Evolutionary conservation across 2,888 invertebrate species (phyloP), one percentile per base, ranked within the genome.

Genomic region (Amphipoea lucens): DNA sequence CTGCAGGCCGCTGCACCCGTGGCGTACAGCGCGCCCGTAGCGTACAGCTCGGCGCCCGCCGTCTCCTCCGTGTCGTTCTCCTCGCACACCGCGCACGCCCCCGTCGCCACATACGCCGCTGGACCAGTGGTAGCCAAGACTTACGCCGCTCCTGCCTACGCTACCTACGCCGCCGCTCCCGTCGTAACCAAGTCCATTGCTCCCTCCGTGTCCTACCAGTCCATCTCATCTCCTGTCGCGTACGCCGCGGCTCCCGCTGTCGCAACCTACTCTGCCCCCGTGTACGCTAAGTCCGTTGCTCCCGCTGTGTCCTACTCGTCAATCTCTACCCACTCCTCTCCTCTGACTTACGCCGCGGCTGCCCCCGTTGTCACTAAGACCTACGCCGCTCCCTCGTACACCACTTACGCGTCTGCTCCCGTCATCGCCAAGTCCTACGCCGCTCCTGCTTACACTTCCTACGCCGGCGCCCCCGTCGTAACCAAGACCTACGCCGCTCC

Each of bases 11-110:
- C 95, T 60, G 87, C 78, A 0, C 94, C 94, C 57, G 57, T 95
- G 40, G 92, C 95, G 1, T 97, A 97, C 62, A 42, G 95, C 67
- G 95, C 95, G 48, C 95, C 95, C 20, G 92, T 96, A 63, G 94
- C 96, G 48, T 92, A 92, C 90, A 95, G 92, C 87, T 95, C 97
- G 54, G 92, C 94, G 17, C 92, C 95, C 60, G 92, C 94, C 76
- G 92, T 92, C 82, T 91, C 93, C 71, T 90, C 90, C 23, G 86
- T 83, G 60, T 85, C 86, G 2, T 87, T 57, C 84, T 82, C 87
- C 11, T 82, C 85, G 3, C 86, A 86, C 57, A 82, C 87, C 29
- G 72, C 90, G 4, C 90, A 91, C 74, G 86, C 78, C 9, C 91
- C 92, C 60, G 88, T 92, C 20, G 74, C 92, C 67, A 89, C 83